Evolutionary conservation across 2,113 vertebrate genomes (phyloP).

Genomic region (Neoarius graeffei): DNA sequence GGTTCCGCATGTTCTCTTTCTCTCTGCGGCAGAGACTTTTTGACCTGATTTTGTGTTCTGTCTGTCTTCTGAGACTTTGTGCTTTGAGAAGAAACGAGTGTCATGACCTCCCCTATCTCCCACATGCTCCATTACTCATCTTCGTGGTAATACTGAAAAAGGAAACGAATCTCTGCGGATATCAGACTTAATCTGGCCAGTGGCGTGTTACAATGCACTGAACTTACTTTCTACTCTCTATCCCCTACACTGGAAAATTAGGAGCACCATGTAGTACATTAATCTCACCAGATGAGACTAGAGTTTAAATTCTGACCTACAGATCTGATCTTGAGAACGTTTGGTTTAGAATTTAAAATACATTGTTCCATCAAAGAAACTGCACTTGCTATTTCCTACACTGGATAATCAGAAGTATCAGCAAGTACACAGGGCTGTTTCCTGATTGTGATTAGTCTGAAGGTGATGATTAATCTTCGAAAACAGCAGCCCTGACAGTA

Average conservation of each 20-base stretch:
- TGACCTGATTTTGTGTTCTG: conserved; percentile 36
- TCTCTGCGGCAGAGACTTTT: not conserved
- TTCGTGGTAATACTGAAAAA: conserved; percentile 38
- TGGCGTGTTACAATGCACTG: conserved; percentile 7
- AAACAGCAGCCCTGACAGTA: not conserved
- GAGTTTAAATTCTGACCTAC: not conserved
- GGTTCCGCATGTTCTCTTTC: conserved; percentile 17
- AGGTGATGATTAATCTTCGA: not conserved
- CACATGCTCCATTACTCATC: conserved; percentile 43
- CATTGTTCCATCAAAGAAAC: not conserved
- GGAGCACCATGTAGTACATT: conserved; percentile 14
- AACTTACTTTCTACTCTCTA: conserved; percentile 38
- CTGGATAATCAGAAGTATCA: not conserved
- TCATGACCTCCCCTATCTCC: conserved; percentile 40
- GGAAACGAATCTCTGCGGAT: conserved; percentile 20
- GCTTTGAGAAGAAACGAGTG: conserved; percentile 41
- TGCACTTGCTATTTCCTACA: not conserved
- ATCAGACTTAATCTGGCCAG: conserved; percentile 35
- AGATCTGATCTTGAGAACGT: not conserved
- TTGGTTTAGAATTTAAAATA: not conserved
- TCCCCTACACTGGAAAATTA: conserved; percentile 67
- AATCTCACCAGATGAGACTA: conserved; percentile 20
- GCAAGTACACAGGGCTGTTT: not conserved
- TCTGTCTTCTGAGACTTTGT: conserved; percentile 30
- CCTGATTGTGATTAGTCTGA: not conserved